Conservation (phyloP, 64 coral and sea anemone genomes). For the Actinia equina region DNA sequence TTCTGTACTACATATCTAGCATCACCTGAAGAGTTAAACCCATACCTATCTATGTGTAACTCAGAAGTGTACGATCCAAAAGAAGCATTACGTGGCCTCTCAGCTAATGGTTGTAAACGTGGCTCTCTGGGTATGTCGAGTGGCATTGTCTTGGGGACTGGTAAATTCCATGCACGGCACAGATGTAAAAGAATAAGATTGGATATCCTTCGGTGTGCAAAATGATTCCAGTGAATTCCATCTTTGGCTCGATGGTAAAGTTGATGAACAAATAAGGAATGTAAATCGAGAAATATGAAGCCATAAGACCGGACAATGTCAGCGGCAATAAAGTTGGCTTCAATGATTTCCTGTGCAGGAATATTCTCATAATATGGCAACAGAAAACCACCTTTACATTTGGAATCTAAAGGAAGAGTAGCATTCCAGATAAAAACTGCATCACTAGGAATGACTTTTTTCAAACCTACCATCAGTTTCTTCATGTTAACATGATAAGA, state of each 20-base stretch:
- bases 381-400: constrained; percentile 75
- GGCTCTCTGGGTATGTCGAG: neutral
- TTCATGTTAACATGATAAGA: constrained; percentile 55
- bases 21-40: neutral
- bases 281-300: constrained; percentile 62
- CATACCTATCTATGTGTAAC: constrained; percentile 1
- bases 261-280: constrained; percentile 54
- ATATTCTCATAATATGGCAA: constrained; percentile 63
- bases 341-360: constrained; percentile 62
- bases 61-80: neutral
- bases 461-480: constrained; percentile 46
- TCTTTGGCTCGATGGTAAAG: constrained; percentile 60
- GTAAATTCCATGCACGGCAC: constrained; percentile 2
- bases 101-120: neutral
- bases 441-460: constrained; percentile 49
- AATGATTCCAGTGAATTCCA: constrained; percentile 74
- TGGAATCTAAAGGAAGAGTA: constrained; percentile 55
- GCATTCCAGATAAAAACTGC: constrained; percentile 89
- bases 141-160: constrained; percentile 1
- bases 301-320: constrained; percentile 31
- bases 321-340: constrained; percentile 61
- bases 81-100: neutral
- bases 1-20: constrained; percentile 10
- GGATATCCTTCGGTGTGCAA: constrained; percentile 66
- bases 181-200: constrained; percentile 5